phyloP scores from a whole-genome alignment of 2,888 invertebrate species.

The Nomada hirtipes region DNA sequence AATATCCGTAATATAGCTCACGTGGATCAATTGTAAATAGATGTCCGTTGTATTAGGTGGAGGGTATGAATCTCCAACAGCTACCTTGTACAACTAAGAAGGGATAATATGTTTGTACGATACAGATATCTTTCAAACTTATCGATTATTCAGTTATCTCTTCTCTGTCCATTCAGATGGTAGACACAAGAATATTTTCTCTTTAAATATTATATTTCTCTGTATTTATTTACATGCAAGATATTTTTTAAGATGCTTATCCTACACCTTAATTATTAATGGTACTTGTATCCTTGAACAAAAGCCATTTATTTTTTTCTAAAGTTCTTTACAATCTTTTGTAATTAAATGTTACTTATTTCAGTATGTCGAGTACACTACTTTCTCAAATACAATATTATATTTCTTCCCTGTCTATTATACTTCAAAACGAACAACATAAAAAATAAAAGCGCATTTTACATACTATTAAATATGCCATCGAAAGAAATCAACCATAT shows the following conservation, averaged over 20 bases:
- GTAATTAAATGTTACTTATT: constrained; percentile 14
- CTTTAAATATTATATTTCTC: no score
- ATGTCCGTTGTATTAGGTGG: no score
- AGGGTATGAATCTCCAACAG: no score
- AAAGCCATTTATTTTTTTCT: constrained; percentile 35
- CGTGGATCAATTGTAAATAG: no score
- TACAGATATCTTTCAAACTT: no score
- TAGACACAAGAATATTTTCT: no score
- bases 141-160: no score
- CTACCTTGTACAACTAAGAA: no score
- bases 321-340: constrained; percentile 26
- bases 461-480: constrained; percentile 10
- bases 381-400: constrained; percentile 3
- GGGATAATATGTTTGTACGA: no score
- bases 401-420: constrained; percentile 1
- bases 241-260: background rate
- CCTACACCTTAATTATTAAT: background rate
- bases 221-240: constrained; percentile 1
- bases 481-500: constrained; percentile 36
- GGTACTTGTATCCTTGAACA: constrained; percentile 15
- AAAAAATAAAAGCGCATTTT: constrained; percentile 19
- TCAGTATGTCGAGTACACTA: constrained; percentile 4
- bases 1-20: no score
- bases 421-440: constrained; percentile 25
- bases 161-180: no score